phyloP scores from a whole-genome alignment of 2,888 invertebrate species.

The Pachliopta kotzebuea region DNA sequence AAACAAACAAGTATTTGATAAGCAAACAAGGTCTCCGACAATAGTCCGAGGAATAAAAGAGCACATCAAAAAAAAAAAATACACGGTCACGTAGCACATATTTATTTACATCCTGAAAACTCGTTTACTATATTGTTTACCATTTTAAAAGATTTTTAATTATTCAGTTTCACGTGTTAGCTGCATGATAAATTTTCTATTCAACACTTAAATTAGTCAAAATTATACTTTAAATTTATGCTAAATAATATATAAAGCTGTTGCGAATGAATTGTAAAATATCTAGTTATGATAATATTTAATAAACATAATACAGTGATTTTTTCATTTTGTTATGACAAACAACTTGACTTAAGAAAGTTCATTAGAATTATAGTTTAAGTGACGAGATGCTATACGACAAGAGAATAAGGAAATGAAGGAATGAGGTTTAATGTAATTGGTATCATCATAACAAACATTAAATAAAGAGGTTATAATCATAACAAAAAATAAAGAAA shows the following conservation, averaged over 20 bases:
- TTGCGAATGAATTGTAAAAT: slow-evolving; percentile 9
- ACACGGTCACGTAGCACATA: no score
- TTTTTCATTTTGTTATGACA: background rate
- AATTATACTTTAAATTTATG: slow-evolving; percentile 3
- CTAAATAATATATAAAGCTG: slow-evolving; percentile 1
- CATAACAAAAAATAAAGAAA: background rate
- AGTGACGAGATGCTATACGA: no score
- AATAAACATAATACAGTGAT: background rate
- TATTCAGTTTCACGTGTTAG: slow-evolving; percentile 12
- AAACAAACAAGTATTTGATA: no score
- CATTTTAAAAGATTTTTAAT: background rate
- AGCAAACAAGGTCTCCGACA: no score
- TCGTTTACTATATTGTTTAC: background rate
- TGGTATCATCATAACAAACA: background rate
- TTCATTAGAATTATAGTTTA: no score
- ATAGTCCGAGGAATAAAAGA: no score
- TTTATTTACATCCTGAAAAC: background rate
- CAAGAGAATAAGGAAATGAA: no score
- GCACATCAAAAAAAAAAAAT: no score
- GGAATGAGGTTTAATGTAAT: no score
- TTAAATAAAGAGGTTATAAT: background rate
- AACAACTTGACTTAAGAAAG: no score
- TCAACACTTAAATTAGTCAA: slow-evolving; percentile 11
- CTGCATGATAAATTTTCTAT: slow-evolving; percentile 3
- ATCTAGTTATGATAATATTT: slow-evolving; percentile 8